These are phyloP conservation scores for Achroia grisella DNA, from an alignment of 1,140 invertebrate species.

Conservation along the genomic window DNA sequence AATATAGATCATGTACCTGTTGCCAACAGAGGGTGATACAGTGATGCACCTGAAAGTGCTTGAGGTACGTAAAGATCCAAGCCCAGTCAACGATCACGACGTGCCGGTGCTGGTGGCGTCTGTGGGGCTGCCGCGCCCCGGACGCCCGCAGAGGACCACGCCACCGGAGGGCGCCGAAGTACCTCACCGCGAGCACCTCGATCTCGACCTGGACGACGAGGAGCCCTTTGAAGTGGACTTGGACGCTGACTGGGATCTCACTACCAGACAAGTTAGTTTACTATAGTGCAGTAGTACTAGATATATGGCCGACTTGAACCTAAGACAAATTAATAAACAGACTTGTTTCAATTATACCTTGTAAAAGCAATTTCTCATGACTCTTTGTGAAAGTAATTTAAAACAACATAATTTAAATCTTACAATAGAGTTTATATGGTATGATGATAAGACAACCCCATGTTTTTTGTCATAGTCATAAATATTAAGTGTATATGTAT, in stretches of 20 bases:
- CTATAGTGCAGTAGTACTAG: too few species aligned
- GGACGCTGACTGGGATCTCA: constrained; percentile 87
- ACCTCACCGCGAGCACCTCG: constrained; percentile 11
- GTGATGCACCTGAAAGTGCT: constrained; percentile 88
- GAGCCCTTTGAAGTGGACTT: constrained; percentile 45
- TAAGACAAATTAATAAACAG: too few species aligned
- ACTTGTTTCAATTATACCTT: too few species aligned
- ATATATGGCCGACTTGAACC: too few species aligned
- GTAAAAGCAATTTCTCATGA: too few species aligned
- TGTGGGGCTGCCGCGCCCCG: constrained; percentile 70
- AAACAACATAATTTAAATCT: too few species aligned
- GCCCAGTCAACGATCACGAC: constrained; percentile 90
- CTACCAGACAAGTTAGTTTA: constrained; percentile 91
- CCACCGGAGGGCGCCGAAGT: constrained; percentile 23
- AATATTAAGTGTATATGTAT: too few species aligned
- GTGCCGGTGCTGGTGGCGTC: constrained; percentile 88
- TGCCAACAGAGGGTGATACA: constrained; percentile 80
- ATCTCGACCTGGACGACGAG: constrained; percentile 33
- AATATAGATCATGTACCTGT: too few species aligned
- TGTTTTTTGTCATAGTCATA: too few species aligned
- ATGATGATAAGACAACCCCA: too few species aligned
- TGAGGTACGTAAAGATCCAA: constrained; percentile 84
- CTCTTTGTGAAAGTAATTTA: too few species aligned
- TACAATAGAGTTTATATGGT: too few species aligned
- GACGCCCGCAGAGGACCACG: constrained; percentile 18